Conservation (phyloP, 2,113 vertebrate species). For the Tragelaphus imberbis region DNA sequence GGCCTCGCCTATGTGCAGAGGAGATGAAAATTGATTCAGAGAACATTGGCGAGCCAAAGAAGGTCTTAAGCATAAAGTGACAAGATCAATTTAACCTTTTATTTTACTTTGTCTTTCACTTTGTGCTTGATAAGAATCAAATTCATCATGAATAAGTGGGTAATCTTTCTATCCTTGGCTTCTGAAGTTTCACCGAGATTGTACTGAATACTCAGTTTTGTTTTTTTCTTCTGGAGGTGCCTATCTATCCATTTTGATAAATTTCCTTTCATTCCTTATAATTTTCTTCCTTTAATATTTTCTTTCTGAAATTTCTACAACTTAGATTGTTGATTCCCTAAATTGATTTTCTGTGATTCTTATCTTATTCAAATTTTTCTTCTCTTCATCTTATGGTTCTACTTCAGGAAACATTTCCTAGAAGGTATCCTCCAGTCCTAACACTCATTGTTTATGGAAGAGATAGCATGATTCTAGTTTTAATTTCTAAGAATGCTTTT, state of each 20-base stretch:
- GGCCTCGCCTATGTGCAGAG: background rate
- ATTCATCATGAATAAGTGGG: background rate
- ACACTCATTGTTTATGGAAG: background rate
- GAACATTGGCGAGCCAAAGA: background rate
- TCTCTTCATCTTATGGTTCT: background rate
- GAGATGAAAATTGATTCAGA: background rate
- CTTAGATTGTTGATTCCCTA: background rate
- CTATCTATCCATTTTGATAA: background rate
- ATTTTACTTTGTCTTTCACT: background rate
- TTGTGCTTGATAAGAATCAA: background rate
- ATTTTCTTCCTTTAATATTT: background rate
- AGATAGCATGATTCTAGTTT: background rate
- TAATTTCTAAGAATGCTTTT: background rate
- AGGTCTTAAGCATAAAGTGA: background rate
- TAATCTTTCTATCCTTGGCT: background rate
- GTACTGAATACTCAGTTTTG: background rate
- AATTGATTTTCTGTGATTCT: background rate
- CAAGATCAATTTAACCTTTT: background rate
- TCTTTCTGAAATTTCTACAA: background rate
- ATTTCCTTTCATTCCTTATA: background rate
- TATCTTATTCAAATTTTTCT: background rate
- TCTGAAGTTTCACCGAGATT: background rate
- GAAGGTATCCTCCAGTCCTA: background rate
- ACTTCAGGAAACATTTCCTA: background rate
- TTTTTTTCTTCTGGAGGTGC: background rate